phyloP scores from a whole-genome alignment of 2,888 invertebrate genomes.

The Zygogramma bicolorata region DNA sequence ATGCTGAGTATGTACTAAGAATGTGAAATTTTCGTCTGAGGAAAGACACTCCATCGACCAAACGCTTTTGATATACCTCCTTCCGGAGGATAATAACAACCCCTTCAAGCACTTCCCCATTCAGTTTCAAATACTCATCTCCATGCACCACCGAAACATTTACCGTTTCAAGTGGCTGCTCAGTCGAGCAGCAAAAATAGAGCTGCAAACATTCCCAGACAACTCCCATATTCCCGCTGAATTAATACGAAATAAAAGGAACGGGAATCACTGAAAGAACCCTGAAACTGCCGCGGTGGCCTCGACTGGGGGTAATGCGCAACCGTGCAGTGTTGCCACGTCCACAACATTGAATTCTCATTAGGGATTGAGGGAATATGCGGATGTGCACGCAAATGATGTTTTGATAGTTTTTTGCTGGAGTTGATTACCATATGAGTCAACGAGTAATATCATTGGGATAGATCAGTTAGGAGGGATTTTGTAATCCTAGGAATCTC shows the following conservation, averaged over 20 bases:
- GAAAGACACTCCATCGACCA: neutral
- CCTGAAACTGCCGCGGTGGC: constrained; percentile 33
- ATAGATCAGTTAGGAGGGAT: neutral
- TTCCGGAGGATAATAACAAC: neutral
- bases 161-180: neutral
- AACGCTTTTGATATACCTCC: neutral
- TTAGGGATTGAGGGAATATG: neutral
- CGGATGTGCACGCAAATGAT: neutral
- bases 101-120: neutral
- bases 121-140: neutral
- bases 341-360: neutral
- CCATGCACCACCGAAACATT: neutral
- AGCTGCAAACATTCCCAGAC: constrained; percentile 6
- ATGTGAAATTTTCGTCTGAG: neutral
- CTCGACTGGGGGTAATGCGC: constrained; percentile 55
- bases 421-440: neutral
- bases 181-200: neutral
- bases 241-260: constrained; percentile 49
- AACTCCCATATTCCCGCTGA: constrained; percentile 41
- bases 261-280: constrained; percentile 44
- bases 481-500: too few relatives aligned
- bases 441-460: neutral
- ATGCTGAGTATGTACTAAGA: too few relatives aligned
- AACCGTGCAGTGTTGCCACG: constrained; percentile 30
- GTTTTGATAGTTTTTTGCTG: neutral